Evolutionary conservation across 2,888 invertebrate genomes (phyloP), one percentile per base, ranked within the genome.

Genomic region (Mythimna pallens): DNA sequence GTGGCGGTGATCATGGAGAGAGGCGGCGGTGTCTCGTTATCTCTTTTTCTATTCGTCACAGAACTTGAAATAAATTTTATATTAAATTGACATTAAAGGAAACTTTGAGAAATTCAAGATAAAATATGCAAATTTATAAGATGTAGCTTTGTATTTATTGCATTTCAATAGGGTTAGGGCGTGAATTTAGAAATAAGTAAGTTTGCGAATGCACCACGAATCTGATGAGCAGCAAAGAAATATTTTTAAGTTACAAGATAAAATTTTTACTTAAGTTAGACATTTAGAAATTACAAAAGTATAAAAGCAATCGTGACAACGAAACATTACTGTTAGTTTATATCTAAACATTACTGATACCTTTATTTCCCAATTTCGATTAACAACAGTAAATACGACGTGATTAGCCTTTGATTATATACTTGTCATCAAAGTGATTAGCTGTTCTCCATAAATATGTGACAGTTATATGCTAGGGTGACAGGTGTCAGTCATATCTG

Each of bases 21-120:
- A 91, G 89, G 90, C 89, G 88, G 85, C 85, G 88, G 86, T 87
- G 88, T 88, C 92, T 93, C 92, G 93, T 93, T 94, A 93, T 93
- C 91, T 92, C 89, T 91, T 92, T 90, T 92, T 92, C 91, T 92
- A 92, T 92, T 92, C 92, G 88, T 90, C 92, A 92, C 89, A 89
- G 84, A 91, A 90, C 87, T 92, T 85, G 87, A 90, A 90, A 91
- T 88, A 88, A 88, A 89, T 87, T 90, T 89, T 88, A 89, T 89
- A 90, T 89, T 85, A 88, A 92, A 91, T 91, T 89, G 89, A 84
- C 90, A 91, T 92, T 91, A 90, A 89, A 90, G 86, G 80, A 83
- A 84, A 87, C 87, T 87, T 88, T 84, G 84, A 82, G 85, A 81
- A 87, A 82, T 86, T 84, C 80, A 69, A 83, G 82, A 86, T 89